phyloP scores from a whole-genome alignment of 1,140 invertebrate genomes.

The Geopemphigus sp. region DNA sequence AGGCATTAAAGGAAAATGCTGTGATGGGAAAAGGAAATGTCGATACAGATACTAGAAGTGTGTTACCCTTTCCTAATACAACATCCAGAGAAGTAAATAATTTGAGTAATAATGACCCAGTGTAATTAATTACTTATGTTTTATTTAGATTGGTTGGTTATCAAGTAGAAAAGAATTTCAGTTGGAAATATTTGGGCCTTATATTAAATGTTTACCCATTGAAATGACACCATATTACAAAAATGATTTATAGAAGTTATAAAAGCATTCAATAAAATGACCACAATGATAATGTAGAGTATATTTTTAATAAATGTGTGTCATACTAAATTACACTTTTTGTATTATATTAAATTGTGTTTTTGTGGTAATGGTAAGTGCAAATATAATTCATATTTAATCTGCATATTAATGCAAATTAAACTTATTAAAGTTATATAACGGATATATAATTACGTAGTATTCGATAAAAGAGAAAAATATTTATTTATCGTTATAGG shows the following conservation, averaged over 20 bases:
- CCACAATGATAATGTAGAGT: too few species aligned
- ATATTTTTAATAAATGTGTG: too few species aligned
- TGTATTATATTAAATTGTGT: too few species aligned
- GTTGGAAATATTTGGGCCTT: constrained; percentile 18
- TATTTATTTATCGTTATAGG: too few species aligned
- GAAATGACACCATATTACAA: constrained; percentile 9
- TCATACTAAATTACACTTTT: too few species aligned
- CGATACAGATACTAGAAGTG: not conserved
- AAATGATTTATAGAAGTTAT: not conserved
- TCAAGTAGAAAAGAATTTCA: constrained; percentile 21
- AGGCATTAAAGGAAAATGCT: not conserved
- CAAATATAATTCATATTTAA: too few species aligned
- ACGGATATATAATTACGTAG: too few species aligned
- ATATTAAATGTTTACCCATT: constrained; percentile 7
- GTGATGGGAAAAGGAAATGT: not conserved
- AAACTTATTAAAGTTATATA: too few species aligned
- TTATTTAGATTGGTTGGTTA: constrained; percentile 41
- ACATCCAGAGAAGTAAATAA: constrained; percentile 29
- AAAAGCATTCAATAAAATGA: not conserved
- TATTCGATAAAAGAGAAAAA: too few species aligned
- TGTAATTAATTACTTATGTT: not conserved
- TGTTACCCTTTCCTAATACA: constrained; percentile 28
- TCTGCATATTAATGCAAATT: too few species aligned
- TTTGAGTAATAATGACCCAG: too few species aligned
- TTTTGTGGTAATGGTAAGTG: too few species aligned